Conservation (phyloP, 2,113 vertebrate genomes). For the Aviceda subcristata region DNA sequence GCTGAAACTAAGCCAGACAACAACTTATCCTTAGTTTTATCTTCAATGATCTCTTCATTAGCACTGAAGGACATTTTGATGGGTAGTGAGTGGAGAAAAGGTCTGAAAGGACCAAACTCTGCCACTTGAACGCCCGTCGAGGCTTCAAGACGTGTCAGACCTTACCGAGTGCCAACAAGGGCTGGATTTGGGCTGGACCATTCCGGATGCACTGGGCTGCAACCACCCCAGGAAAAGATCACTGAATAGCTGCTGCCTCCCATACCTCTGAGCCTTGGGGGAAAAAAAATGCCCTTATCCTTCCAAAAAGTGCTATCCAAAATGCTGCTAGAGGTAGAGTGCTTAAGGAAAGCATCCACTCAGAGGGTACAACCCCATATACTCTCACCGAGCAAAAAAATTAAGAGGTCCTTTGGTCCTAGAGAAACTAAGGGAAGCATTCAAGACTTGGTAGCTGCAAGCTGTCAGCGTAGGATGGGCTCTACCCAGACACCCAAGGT, state of each 20-base stretch:
- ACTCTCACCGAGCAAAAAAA: neutral
- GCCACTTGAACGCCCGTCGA: fast-evolving
- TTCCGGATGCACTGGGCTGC: neutral
- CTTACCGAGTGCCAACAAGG: neutral
- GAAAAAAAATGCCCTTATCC: neutral
- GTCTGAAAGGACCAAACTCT: neutral
- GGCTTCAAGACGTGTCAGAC: neutral
- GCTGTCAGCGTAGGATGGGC: neutral
- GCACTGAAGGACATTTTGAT: neutral
- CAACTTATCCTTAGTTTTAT: neutral
- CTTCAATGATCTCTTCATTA: neutral
- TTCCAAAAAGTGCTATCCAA: neutral
- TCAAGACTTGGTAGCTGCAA: neutral
- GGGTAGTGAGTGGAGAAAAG: neutral
- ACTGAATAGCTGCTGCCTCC: neutral
- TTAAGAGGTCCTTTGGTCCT: neutral
- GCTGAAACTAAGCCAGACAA: neutral
- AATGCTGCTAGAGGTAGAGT: neutral
- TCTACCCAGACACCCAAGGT: neutral
- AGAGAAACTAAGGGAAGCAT: neutral
- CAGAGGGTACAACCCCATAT: neutral
- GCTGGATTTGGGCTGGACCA: neutral
- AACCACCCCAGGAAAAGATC: neutral
- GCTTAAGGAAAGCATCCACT: neutral
- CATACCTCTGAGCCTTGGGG: neutral